Evolutionary conservation across 2,113 vertebrate species (phyloP), one percentile per base, ranked within the genome.

Genomic region (Cinclus mexicanus): DNA sequence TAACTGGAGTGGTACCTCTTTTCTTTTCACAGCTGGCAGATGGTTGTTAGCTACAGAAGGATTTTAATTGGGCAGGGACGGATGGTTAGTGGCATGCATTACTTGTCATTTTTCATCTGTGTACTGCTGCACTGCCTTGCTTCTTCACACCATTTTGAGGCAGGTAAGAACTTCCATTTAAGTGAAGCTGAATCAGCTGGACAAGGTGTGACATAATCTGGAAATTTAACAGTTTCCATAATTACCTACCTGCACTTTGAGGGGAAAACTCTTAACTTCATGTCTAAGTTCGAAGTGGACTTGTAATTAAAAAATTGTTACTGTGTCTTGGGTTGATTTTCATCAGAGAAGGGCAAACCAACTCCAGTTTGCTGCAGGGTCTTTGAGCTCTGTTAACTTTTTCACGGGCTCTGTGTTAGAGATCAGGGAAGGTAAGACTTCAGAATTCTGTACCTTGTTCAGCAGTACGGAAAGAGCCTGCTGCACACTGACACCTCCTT

Each of bases 1-100:
- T 90, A 83, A 56, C 31, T 2, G 4, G 26, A 75, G 22, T 29
- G 56, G 25, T 49, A 57, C 63, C 37, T 50, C 42, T 33, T 44
- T 89, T 93, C 42, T 91, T 26, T 83, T 94, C 50, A 80, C 19
- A 72, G 70, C 87, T 95, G 84, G 89, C 39, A 69, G 77, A 61
- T 80, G 68, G 50, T 42, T 91, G 60, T 53, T 76, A 82, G 35
- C 31, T 78, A 42, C 11, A 68, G 77, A 68, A 83, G 33, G 39
- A 50, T 71, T 82, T 87, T 65, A 75, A 77, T 47, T 44, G 60
- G 16, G 44, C 1, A 26, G 26, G 19, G 37, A 86, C 42, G 37
- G 19, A 37, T 44, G 21, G 55, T 79, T 37, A 41, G 37, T 72
- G 37, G 39, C 57, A 41, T 3, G 11, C 23, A 8, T 39, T 83